Conservation (phyloP, 2,888 invertebrate genomes). For the Petrolisthes cinctipes region DNA sequence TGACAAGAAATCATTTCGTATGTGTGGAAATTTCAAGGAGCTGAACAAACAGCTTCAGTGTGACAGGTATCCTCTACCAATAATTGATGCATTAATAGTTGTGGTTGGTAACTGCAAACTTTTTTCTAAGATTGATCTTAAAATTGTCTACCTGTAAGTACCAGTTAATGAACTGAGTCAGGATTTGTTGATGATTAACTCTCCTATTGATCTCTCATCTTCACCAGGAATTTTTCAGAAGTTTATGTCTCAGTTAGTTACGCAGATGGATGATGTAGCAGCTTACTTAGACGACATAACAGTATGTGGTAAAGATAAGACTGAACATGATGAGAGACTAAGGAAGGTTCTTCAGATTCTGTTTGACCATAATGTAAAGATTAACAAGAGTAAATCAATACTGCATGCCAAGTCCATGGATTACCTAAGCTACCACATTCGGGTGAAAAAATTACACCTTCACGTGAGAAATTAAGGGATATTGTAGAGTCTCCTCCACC, state of each 20-base stretch:
- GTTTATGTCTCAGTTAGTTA: slow-evolving; percentile 8
- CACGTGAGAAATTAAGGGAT: neutral
- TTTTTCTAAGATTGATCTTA: slow-evolving; percentile 7
- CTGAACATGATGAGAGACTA: slow-evolving; percentile 22
- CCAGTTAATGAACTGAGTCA: slow-evolving; percentile 28
- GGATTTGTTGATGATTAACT: slow-evolving; percentile 7
- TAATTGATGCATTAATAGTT: slow-evolving; percentile 12
- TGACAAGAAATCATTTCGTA: neutral
- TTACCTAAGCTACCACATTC: slow-evolving; percentile 22
- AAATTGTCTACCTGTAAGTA: neutral
- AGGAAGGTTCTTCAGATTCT: neutral
- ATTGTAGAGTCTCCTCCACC: slow-evolving; percentile 21
- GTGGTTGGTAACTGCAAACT: neutral
- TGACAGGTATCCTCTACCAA: slow-evolving; percentile 23
- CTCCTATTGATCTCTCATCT: slow-evolving; percentile 21
- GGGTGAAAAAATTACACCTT: neutral
- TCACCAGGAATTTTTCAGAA: slow-evolving; percentile 32
- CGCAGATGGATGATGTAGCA: neutral
- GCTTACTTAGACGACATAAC: neutral
- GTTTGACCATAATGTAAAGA: slow-evolving; percentile 8
- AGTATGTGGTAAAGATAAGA: neutral
- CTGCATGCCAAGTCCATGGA: slow-evolving; percentile 10
- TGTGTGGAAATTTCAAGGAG: neutral
- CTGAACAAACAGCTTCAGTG: slow-evolving; percentile 12
- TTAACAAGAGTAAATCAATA: slow-evolving; percentile 21